A percentile compares a stretch with the other conserved stretches of the same genome.
phyloP scores from a whole-genome alignment of 2,797 vertebrate genomes.

The Lepidocolaptes lacrymiger region DNA sequence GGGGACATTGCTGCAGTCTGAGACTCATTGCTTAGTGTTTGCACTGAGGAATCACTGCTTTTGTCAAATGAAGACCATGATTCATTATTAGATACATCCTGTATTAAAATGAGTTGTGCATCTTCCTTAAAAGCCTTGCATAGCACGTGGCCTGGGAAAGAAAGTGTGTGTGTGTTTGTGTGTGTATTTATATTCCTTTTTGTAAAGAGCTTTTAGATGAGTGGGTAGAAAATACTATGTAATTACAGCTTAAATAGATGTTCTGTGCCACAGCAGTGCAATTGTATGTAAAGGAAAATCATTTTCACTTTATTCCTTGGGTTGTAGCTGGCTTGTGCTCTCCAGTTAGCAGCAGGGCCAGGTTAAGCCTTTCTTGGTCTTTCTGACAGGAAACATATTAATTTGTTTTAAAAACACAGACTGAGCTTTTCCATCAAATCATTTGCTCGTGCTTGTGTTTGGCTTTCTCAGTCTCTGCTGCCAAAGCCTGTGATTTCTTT shows the following conservation, averaged over 20 bases:
- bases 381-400: not conserved
- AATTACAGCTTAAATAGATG: not conserved
- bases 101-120: not conserved
- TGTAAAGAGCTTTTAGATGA: not conserved
- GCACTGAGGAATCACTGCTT: not conserved
- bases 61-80: not conserved
- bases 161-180: not conserved
- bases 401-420: not conserved
- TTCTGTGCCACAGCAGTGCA: not conserved
- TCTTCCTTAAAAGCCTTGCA: not conserved
- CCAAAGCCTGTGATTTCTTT: slow-evolving; percentile 36
- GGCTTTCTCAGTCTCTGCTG: not conserved
- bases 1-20: not conserved
- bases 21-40: not conserved
- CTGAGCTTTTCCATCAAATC: slow-evolving; percentile 35
- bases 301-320: not conserved
- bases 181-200: not conserved
- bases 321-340: not conserved
- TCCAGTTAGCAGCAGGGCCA: not conserved
- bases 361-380: not conserved
- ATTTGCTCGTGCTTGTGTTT: slow-evolving; percentile 1
- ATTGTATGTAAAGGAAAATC: not conserved
- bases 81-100: not conserved
- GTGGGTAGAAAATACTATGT: not conserved
- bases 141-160: not conserved